Evolutionary conservation across 2,113 vertebrate species (phyloP), one percentile per base, ranked within the genome.

Genomic region (Zosterops hypoxanthus): DNA sequence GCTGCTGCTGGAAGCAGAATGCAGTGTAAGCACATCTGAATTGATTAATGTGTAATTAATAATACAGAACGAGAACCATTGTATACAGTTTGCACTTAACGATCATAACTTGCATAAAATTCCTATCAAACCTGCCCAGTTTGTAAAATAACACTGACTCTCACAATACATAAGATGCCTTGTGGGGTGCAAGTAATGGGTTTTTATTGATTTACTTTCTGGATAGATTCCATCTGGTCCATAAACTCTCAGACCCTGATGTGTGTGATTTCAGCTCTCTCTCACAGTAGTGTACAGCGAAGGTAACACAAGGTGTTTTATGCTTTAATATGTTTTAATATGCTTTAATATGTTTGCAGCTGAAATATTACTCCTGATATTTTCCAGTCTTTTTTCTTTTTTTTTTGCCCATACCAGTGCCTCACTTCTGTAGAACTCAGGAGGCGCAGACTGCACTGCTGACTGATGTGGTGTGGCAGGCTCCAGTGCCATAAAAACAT

Each of bases 41-140:
- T 57, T 87, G 78, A 95, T 94, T 76, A 61, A 85, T 92, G 73
- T 69, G 65, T 91, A 75, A 89, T 91, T 91, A 94, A 89, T 92
- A 87, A 85, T 61, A 65, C 28, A 91, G 83, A 76, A 82, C 61
- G 71, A 84, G 69, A 70, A 42, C 47, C n/a, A 73, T 4, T 66
- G 49, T 81, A 71, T 81, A 59, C 47, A 34, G 68, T 75, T 91
- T 87, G 84, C 89, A 85, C 70, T 89, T 91, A 84, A 81, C 0
- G 0, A 65, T 82, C 90, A 82, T 80, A 92, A 72, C 69, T 76
- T 91, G 25, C 49, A 68, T 78, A 71, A 81, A 59, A 86, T 85
- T 82, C 41, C 77, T 56, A 49, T 57, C n/a, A 52, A 83, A 78
- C 19, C 36, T 82, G 70, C 53, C 46, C 17, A 57, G 21, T 79